phyloP scores from a whole-genome alignment of 2,113 vertebrate genomes.

The Hippolais icterina region DNA sequence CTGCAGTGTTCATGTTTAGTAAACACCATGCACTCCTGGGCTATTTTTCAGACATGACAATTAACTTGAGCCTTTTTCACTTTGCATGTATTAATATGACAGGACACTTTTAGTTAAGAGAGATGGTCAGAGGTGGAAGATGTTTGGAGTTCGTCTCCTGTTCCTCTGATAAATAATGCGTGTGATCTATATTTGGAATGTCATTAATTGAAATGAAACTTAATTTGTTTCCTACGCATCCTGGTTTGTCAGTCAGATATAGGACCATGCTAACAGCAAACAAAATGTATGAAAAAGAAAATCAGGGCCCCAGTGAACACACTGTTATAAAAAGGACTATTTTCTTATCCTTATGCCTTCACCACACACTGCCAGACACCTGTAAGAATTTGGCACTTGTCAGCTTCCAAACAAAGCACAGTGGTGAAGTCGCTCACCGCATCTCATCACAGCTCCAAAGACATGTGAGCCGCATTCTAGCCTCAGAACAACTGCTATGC shows the following conservation, averaged over 20 bases:
- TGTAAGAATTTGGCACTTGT: not conserved
- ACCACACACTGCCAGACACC: not conserved
- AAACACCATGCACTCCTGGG: not conserved
- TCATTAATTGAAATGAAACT: not conserved
- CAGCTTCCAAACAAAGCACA: not conserved
- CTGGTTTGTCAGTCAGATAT: not conserved
- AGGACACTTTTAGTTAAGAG: not conserved
- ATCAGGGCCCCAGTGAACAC: not conserved
- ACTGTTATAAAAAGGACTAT: not conserved
- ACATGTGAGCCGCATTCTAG: accelerated
- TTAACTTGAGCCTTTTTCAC: not conserved
- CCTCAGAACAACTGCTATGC: not conserved
- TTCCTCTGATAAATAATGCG: not conserved
- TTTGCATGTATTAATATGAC: not conserved
- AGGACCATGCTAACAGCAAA: not conserved
- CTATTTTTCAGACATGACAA: conserved; percentile 13
- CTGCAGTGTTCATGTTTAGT: not conserved
- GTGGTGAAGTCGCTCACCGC: not conserved
- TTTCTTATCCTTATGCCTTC: not conserved
- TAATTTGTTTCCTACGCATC: not conserved
- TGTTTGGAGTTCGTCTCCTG: not conserved
- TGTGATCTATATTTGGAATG: not conserved
- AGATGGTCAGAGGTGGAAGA: not conserved
- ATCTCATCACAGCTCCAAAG: not conserved
- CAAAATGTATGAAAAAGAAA: not conserved